Base-by-base conservation (phyloP, 2,888 invertebrate species). In the Brenthis hecate region DNA sequence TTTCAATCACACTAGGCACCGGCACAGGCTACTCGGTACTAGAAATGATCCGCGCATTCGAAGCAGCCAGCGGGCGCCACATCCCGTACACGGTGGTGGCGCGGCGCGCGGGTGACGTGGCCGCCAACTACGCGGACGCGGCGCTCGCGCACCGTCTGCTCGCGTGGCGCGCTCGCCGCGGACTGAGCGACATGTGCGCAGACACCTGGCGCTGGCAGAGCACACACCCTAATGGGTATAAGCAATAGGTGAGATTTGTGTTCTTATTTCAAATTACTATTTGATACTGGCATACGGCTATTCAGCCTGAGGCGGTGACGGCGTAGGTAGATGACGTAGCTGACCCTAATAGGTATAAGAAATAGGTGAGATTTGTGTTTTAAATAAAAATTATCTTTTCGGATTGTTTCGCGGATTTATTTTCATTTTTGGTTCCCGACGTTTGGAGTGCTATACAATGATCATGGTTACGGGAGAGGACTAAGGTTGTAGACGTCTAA, bases 161-260 rank as follows among this genome's bases (percentile, higher is more conserved):
- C 1, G 94, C 94, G n/a, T 99, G 99, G 98, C 93, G 94, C 36
- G 96, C 98, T 19, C 94, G 93, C n/a, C 94, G 94, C 81, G 94
- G 94, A 70, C 89, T 98, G 5, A 89, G 94, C 13, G 96, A 97
- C 75, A 98, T 98, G 98, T 98, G 98, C 84, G 87, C 83, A 13
- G 98, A 98, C 82, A 94, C 97, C 0, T 98, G 98, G 98, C 94
- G 94, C 65, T 98, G 98, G 98, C 98, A 98, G 86, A 94, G 95
- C 63, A 90, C 91, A 65, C 96, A 98, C 89, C 98, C 98, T 1
- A 94, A 95, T 71, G 98, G 98, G 0, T 97, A 65, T 51, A 63
- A 65, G 23, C 56, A 53, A 13, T 54, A 62, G 23, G 19, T 6
- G 13, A 3, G 3, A 28, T 28, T 19, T 32, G 32, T 32, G 32